These are phyloP conservation scores for Cancer borealis DNA, from an alignment of 2,888 invertebrate genomes.

Conservation along the genomic window DNA sequence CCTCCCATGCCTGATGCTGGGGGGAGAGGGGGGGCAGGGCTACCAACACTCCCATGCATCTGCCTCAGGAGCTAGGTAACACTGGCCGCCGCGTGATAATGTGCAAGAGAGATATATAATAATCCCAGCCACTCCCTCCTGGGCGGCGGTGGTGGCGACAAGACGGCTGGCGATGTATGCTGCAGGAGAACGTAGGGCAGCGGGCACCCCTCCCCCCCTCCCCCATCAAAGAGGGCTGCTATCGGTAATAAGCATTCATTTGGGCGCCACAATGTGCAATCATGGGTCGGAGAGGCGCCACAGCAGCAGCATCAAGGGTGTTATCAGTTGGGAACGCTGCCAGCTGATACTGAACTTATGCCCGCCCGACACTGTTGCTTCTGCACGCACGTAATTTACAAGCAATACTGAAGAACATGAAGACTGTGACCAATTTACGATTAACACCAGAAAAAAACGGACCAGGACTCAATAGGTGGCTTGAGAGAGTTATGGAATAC, in stretches of 20 bases:
- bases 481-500: not conserved
- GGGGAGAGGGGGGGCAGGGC: not conserved
- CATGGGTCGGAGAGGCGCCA: conserved; percentile 33
- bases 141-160: conserved; percentile 16
- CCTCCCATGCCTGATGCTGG: not conserved
- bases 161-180: not conserved
- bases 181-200: not conserved
- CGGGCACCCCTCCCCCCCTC: not conserved
- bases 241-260: conserved; percentile 38
- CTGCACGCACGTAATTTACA: conserved; percentile 22
- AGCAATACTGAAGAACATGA: conserved; percentile 15
- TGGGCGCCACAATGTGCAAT: conserved; percentile 23
- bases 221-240: not conserved
- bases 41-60: not conserved
- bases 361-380: conserved; percentile 25
- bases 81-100: not conserved
- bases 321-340: conserved; percentile 37
- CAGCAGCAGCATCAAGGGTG: conserved; percentile 5
- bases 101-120: conserved; percentile 20
- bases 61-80: not conserved
- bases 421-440: conserved; percentile 15
- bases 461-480: not conserved
- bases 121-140: not conserved
- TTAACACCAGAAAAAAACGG: not conserved
- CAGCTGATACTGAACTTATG: not conserved